A percentile compares a stretch with the other conserved stretches of the same genome.
phyloP scores from a whole-genome alignment of 2,797 vertebrate species.

The Etheostoma perlongum region DNA sequence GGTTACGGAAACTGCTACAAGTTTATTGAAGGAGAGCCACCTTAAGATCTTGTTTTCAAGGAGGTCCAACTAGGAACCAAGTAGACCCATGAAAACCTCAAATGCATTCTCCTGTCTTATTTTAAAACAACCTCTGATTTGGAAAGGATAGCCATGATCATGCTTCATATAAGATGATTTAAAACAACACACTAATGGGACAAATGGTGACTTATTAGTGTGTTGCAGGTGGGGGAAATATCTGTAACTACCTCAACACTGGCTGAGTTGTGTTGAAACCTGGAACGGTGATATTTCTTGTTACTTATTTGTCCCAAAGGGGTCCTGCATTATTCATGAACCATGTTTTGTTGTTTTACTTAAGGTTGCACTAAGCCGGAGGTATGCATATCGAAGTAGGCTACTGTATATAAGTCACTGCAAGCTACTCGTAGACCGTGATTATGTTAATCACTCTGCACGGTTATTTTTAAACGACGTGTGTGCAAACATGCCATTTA shows the following conservation, averaged over 20 bases:
- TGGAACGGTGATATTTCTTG: slow-evolving; percentile 49
- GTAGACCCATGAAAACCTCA: not conserved
- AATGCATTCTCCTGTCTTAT: not conserved
- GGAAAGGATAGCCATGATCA: not conserved
- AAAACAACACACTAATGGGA: not conserved
- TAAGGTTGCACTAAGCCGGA: slow-evolving; percentile 66
- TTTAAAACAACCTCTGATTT: not conserved
- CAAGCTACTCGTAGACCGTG: slow-evolving; percentile 18
- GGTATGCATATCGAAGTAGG: slow-evolving; percentile 61
- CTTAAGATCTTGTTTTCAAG: too few species aligned
- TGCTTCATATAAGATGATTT: not conserved
- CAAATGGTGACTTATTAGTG: too few species aligned
- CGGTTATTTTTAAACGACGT: slow-evolving; percentile 17
- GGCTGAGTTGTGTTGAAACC: slow-evolving; percentile 32
- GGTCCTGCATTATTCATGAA: slow-evolving; percentile 66
- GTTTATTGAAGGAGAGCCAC: too few species aligned
- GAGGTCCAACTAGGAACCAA: too few species aligned
- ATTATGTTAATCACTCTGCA: slow-evolving; percentile 61
- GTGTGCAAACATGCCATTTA: slow-evolving; percentile 27
- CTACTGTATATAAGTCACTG: slow-evolving; percentile 35
- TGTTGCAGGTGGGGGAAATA: not conserved
- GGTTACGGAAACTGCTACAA: too few species aligned
- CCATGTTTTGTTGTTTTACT: slow-evolving; percentile 62
- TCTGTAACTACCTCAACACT: slow-evolving; percentile 18
- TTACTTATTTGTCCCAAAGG: slow-evolving; percentile 55